A percentile compares a stretch with the other conserved stretches of the same genome.
phyloP scores from a whole-genome alignment of 2,797 vertebrate genomes.

The Hemitrygon akajei region DNA sequence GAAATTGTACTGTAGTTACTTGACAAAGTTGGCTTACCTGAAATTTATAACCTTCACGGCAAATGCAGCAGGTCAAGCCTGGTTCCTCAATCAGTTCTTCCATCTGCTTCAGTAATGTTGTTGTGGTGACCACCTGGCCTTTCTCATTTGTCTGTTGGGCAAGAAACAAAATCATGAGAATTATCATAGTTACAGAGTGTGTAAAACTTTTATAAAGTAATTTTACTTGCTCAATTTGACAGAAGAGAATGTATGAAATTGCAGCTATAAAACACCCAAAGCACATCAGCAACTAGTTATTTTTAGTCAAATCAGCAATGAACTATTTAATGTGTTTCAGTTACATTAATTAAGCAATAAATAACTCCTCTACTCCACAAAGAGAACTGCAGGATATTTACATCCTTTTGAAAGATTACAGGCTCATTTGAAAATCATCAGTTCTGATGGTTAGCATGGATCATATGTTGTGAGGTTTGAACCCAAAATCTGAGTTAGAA shows the following conservation, averaged over 20 bases:
- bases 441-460: neutral
- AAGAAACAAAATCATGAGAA: neutral
- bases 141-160: conserved; percentile 88
- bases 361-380: neutral
- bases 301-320: neutral
- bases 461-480: neutral
- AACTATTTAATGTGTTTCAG: neutral
- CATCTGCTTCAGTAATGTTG: conserved; percentile 93
- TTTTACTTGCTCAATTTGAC: neutral
- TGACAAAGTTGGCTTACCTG: conserved; percentile 61
- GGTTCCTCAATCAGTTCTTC: conserved; percentile 97
- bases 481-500: neutral
- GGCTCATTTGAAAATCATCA: neutral
- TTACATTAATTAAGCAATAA: neutral
- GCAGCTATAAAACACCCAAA: neutral
- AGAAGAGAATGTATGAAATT: neutral
- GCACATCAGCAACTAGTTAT: neutral
- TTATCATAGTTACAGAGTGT: neutral
- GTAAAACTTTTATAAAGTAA: neutral
- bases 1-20: neutral
- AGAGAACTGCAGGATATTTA: neutral
- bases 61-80: conserved; percentile 94
- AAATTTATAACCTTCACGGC: conserved; percentile 96
- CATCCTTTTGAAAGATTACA: no score
- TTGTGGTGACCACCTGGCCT: conserved; percentile 98